phyloP scores from a whole-genome alignment of 1,140 invertebrate species.

The Solenopsis invicta region DNA sequence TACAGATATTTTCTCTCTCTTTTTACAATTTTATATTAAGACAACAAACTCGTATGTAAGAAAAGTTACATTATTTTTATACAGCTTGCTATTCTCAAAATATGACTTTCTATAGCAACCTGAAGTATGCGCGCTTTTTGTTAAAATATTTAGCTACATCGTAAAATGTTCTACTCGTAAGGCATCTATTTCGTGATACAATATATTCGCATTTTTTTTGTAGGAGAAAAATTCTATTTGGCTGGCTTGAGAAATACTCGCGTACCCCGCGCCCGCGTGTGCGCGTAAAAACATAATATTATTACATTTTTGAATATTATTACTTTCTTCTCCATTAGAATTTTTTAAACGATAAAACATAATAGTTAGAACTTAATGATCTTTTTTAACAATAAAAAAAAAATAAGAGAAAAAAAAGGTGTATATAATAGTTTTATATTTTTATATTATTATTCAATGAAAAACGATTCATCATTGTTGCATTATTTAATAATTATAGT shows the following conservation, averaged over 20 bases:
- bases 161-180: background rate
- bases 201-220: slow-evolving; percentile 10
- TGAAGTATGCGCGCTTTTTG: background rate
- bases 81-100: background rate
- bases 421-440: background rate
- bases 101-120: background rate
- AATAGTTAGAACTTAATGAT: background rate
- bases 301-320: background rate
- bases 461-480: background rate
- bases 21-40: background rate
- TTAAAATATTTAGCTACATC: slow-evolving; percentile 20
- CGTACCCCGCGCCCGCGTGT: background rate
- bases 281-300: slow-evolving; percentile 18
- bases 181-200: background rate
- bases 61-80: background rate
- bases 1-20: background rate
- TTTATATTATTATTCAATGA: background rate
- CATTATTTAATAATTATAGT: background rate
- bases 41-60: background rate
- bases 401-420: background rate
- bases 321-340: background rate
- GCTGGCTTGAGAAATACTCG: background rate
- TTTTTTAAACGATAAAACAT: background rate
- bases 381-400: background rate
- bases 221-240: slow-evolving; percentile 14